Base-by-base conservation (phyloP, 64 coral and sea anemone genomes). In the Pocillopora damicornis region DNA sequence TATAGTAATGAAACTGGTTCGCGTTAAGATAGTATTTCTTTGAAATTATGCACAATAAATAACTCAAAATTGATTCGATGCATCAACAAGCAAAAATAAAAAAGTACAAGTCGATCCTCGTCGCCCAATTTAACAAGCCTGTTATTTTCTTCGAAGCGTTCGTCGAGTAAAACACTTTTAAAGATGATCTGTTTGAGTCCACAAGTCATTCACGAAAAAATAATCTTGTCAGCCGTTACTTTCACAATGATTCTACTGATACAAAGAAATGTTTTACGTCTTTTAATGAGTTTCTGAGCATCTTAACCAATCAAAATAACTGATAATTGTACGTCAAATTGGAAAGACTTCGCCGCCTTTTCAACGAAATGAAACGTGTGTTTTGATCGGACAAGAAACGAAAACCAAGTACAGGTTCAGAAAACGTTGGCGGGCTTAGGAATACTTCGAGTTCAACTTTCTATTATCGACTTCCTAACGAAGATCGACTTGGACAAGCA, bases 31-130 rank as follows among this genome's bases (percentile, higher is more conserved):
- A 62, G 22, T 59, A 35, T 80, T 59, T 26, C 9, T 79, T 60
- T 51, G 63, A 15, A 26, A 80, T 80, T 36, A 63, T 14, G 13
- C 36, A 15, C 36, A 80, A 80, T 80, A 80, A 80, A 80, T 80
- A 80, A 80, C 78, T 22, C 20, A 59, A 59, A 77, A 77, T 77
- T 77, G 15, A 42, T 77, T 10, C 66, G 18, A 11, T n/a, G 66
- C 42, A 69, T 25, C 20, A 25, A 69, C 0, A 69, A 51, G 5
- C 37, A 18, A 77, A 4, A 1, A 4, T 18, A 16, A 51, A 15
- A 20, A 56, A 20, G 17, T 22, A 14, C 75, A 51, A 51, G 38
- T 37, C 35, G 7, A 77, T 77, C 35, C 75, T 4, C 37, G 35
- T 42, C 56, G 10, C 35, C 45, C 15, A 76, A 76, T 15, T 37